A percentile compares a stretch with the other conserved stretches of the same genome.
Evolutionary conservation across 2,888 invertebrate species (phyloP).

Genomic region (Lumbricus terrestris): DNA sequence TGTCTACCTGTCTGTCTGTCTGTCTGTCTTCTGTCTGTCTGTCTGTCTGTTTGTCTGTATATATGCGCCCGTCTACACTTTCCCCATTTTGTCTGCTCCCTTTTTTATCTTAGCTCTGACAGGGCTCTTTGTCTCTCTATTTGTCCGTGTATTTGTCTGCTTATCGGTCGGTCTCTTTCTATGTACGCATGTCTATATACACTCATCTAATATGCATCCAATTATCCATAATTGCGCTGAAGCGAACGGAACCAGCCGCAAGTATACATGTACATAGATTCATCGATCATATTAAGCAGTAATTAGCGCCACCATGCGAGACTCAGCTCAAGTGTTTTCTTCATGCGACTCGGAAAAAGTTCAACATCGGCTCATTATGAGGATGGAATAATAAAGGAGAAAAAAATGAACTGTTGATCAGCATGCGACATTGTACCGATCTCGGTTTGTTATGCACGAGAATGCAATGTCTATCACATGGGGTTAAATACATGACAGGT

Average conservation of each 20-base stretch:
- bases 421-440: background rate
- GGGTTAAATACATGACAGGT: too few relatives aligned
- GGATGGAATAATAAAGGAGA: background rate
- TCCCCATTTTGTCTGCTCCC: too few relatives aligned
- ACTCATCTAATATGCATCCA: background rate
- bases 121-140: too few relatives aligned
- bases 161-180: background rate
- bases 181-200: background rate
- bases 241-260: background rate
- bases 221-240: background rate
- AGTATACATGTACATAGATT: too few relatives aligned
- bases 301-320: background rate
- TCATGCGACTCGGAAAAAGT: background rate
- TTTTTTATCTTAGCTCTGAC: too few relatives aligned
- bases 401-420: background rate
- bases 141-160: background rate
- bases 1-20: background rate
- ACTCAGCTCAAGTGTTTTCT: background rate
- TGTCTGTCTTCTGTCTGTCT: background rate
- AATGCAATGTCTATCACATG: too few relatives aligned
- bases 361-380: background rate
- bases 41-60: background rate
- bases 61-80: too few relatives aligned
- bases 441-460: background rate
- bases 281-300: background rate